Base-by-base conservation (phyloP, 2,888 invertebrate genomes). In the Meganola albula region DNA sequence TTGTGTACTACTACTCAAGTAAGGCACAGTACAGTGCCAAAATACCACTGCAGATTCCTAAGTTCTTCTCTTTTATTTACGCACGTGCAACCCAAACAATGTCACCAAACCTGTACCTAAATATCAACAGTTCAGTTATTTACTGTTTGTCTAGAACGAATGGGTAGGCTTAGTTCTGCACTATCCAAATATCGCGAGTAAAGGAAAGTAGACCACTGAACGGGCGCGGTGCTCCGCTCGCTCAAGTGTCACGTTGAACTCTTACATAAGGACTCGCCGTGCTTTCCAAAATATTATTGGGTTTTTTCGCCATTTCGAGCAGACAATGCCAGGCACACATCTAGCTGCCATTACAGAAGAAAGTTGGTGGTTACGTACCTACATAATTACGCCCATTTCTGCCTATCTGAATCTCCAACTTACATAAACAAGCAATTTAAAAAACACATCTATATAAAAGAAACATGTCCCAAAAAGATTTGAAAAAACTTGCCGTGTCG, bases 171-270 rank as follows among this genome's bases (percentile, higher is more conserved):
- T 46, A 41, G 40, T 47, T 44, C 29, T 51, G 37, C 13, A 62
- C 63, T 70, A 66, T 65, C 69, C 71, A 78, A 79, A 80, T 76
- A 75, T 76, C 74, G 70, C 65, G 60, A 56, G 56, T 63, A 58
- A 67, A 80, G 67, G 80, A 79, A 83, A 84, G 83, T 83, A 75
- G 83, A 80, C 73, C 83, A 73, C 66, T 68, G 72, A 68, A 76
- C 75, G 69, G 61, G 55, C 58, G 59, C 63, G 63, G 60, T n/a
- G n/a, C n/a, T 60, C 63, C 60, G 63, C 65, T 54, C 58, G 49
- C 61, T 46, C 42, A 85, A 84, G 84, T 85, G 74, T 84, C 82
- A 85, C 84, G 69, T 73, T 83, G 84, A 85, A 84, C 84, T 84
- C 74, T 85, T 85, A 83, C 83, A 77, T 85, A 85, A 85, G 78